phyloP scores from a whole-genome alignment of 2,888 invertebrate genomes.

The Orchesellides sinensis region DNA sequence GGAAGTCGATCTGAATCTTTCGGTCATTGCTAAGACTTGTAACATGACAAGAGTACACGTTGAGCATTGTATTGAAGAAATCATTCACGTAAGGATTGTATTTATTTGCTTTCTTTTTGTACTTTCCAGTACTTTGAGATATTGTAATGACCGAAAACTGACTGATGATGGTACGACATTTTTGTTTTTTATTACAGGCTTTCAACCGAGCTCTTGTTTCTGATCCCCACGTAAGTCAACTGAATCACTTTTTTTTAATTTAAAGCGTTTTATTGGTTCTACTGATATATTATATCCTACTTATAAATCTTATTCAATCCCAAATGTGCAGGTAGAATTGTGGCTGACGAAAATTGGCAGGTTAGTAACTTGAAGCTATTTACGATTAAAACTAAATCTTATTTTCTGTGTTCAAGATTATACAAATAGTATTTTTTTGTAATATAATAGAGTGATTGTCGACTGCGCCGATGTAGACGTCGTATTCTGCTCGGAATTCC shows the following conservation, averaged over 20 bases:
- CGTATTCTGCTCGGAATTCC: conserved; percentile 59
- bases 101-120: too few species aligned
- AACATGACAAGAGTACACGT: conserved; percentile 65
- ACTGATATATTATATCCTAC: not conserved
- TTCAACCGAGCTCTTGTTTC: conserved; percentile 59
- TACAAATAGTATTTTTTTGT: not conserved
- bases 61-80: conserved; percentile 70
- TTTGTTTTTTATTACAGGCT: conserved; percentile 53
- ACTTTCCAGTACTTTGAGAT: too few species aligned
- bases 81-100: conserved; percentile 69
- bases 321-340: conserved; percentile 55
- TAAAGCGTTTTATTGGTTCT: too few species aligned
- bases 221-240: conserved; percentile 50
- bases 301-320: too few species aligned
- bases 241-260: too few species aligned
- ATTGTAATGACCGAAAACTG: not conserved
- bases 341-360: conserved; percentile 66
- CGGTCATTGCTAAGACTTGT: conserved; percentile 58
- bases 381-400: not conserved
- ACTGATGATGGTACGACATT: not conserved
- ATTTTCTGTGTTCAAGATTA: not conserved
- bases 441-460: conserved; percentile 42
- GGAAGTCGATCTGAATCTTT: conserved; percentile 67
- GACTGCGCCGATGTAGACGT: conserved; percentile 58
- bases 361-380: conserved; percentile 17